Conservation (phyloP, 2,113 vertebrate species). For the Phaetusa simplex region DNA sequence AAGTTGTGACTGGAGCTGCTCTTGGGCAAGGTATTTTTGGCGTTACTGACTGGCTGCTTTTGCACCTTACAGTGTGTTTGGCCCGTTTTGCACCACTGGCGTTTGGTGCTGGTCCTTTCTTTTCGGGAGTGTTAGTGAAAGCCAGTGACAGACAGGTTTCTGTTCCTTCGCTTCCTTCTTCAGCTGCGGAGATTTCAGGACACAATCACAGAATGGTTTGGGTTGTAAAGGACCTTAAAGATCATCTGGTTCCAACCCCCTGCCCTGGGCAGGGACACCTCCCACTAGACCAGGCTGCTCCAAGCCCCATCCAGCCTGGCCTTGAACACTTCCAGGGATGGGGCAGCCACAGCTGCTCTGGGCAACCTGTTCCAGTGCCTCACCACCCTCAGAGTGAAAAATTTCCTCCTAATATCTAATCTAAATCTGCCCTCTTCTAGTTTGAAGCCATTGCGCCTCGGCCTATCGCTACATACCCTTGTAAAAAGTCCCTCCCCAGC, state of each 20-base stretch:
- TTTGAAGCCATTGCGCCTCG: not conserved
- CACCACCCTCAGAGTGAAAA: not conserved
- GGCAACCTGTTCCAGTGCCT: not conserved
- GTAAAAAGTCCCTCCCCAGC: not conserved
- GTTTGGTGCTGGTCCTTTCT: not conserved
- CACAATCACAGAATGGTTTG: not conserved
- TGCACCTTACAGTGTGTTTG: rapidly evolving
- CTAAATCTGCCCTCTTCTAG: not conserved
- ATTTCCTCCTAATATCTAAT: not conserved
- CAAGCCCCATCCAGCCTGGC: not conserved
- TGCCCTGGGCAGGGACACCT: not conserved
- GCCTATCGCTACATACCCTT: not conserved
- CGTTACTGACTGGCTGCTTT: not conserved
- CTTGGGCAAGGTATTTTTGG: not conserved
- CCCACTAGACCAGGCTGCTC: not conserved
- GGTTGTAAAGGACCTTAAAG: not conserved
- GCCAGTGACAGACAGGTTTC: not conserved
- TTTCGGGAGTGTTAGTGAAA: not conserved
- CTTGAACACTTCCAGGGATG: not conserved
- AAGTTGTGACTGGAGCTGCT: not conserved
- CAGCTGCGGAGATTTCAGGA: not conserved
- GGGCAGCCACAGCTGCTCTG: not conserved
- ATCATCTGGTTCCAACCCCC: not conserved
- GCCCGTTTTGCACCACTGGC: not conserved
- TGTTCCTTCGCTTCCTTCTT: not conserved